These are phyloP conservation scores for Xiphydria camelus DNA, from an alignment of 2,888 invertebrate genomes.

Conservation along the genomic window DNA sequence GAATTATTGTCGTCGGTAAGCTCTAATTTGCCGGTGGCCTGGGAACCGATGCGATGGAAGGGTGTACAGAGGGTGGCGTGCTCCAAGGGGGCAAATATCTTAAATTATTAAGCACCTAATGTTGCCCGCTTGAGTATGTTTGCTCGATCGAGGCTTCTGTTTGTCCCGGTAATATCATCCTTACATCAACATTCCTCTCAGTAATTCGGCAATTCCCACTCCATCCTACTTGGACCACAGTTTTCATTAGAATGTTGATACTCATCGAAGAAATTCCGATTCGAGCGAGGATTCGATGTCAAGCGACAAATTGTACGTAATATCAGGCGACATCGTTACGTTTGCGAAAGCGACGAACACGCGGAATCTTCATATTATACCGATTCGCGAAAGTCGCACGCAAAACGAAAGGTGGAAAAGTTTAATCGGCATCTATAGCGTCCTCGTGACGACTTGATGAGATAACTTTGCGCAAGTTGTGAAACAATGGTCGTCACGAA, in stretches of 20 bases:
- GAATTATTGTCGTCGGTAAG: background rate
- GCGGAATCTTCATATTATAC: too few species aligned
- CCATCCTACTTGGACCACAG: background rate
- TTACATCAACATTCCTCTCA: background rate
- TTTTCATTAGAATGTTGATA: too few species aligned
- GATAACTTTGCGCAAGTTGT: conserved; percentile 41
- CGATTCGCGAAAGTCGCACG: too few species aligned
- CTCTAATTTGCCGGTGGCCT: background rate
- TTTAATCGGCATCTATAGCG: conserved; percentile 26
- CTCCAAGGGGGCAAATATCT: background rate
- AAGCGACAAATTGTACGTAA: too few species aligned
- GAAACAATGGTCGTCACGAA: conserved; percentile 39
- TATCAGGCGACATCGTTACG: too few species aligned
- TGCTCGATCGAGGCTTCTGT: background rate
- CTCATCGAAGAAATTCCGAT: too few species aligned
- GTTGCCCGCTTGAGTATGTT: background rate
- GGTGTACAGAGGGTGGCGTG: background rate
- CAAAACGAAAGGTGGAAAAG: conserved; percentile 31
- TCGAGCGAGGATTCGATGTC: too few species aligned
- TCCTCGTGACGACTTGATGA: conserved; percentile 45
- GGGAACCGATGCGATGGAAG: background rate
- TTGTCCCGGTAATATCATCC: background rate
- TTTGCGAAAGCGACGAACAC: too few species aligned
- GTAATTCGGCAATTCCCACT: background rate
- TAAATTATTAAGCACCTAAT: conserved; percentile 3